Base-by-base conservation (phyloP, 2,797 vertebrate species). In the Manis pentadactyla region DNA sequence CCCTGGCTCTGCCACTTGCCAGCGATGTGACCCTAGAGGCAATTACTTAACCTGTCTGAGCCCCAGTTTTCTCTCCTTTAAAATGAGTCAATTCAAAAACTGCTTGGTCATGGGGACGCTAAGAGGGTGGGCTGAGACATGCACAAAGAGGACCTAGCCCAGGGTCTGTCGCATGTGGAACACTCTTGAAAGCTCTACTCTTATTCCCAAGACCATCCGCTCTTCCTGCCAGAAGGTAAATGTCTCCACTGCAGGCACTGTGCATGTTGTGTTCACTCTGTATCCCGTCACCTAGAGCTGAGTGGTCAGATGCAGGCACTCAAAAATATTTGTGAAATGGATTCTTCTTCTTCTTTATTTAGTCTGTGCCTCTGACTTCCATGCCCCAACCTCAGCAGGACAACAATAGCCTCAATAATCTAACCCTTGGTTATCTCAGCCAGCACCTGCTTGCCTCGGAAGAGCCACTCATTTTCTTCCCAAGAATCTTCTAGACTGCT, bases 401-500 rank as follows among this genome's bases (percentile, higher is more conserved):
- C 69, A 68, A 84, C 0, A 11, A 0, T 15, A 5, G n/a, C 63
- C 68, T 69, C 27, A 7, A 27, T 17, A 68, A n/a, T 2, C 59
- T 29, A 78, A 31, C 21, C 27, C 37, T 11, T 8, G 21, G 19
- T 77, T 77, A 42, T 63, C 63, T 63, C 46, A 37, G 34, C 63
- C 1, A 7, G 42, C 29, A 68, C 25, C 37, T 84, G 59, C 61
- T 69, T 19, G 0, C 83, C 37, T 73, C 69, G 37, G 39, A 10
- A 15, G 73, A 90, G 73, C 37, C 57, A 51, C 23, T 87, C 63
- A 42, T 69, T 92, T 94, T 69, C 37, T 64, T 96, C 75, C 78
- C 11, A 64, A 59, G 73, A 87, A 55, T 79, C n/a, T 73, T 96
- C 63, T 55, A 66, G 81, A 86, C 29, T 19, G 18, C 39, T 34